These are phyloP conservation scores for Scomberomorus guttatus DNA, from an alignment of 2,797 vertebrate genomes.

Conservation along the genomic window DNA sequence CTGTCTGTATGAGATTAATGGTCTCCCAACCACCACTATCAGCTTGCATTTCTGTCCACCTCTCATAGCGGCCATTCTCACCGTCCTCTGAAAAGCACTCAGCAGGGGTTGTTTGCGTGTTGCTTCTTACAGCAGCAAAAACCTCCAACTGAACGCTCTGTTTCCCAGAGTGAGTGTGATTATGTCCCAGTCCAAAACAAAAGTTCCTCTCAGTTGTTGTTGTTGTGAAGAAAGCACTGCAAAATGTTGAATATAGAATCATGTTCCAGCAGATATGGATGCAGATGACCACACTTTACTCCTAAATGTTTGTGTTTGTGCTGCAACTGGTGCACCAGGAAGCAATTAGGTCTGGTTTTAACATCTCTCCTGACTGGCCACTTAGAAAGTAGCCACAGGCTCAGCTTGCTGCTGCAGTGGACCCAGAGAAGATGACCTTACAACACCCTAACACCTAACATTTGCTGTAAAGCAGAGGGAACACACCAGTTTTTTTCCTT, in stretches of 20 bases:
- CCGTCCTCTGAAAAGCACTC: slow-evolving; percentile 42
- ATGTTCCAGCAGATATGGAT: slow-evolving; percentile 7
- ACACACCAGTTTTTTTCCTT: neutral
- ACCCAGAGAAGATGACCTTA: slow-evolving; percentile 19
- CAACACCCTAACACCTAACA: neutral
- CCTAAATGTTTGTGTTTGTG: neutral
- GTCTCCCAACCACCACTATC: slow-evolving; percentile 59
- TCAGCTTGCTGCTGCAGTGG: neutral
- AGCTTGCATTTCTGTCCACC: slow-evolving; percentile 65
- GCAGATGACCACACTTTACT: neutral
- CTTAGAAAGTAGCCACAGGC: slow-evolving; percentile 5
- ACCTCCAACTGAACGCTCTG: slow-evolving; percentile 22
- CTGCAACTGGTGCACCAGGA: neutral
- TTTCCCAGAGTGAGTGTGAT: slow-evolving; percentile 46
- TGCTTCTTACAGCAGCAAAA: slow-evolving; percentile 13
- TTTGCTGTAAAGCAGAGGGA: slow-evolving; percentile 9
- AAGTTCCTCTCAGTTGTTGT: slow-evolving; percentile 23
- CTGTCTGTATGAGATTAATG: slow-evolving; percentile 79
- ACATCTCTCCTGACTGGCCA: neutral
- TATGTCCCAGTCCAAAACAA: slow-evolving; percentile 30
- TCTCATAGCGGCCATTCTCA: slow-evolving; percentile 39
- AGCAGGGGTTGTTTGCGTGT: slow-evolving; percentile 45
- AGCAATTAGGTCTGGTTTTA: neutral
- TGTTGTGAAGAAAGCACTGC: slow-evolving; percentile 3
- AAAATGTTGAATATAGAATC: neutral